Evolutionary conservation across 2,797 vertebrate genomes (phyloP), one percentile per base, ranked within the genome.

Genomic region (Peromyscus attwateri): DNA sequence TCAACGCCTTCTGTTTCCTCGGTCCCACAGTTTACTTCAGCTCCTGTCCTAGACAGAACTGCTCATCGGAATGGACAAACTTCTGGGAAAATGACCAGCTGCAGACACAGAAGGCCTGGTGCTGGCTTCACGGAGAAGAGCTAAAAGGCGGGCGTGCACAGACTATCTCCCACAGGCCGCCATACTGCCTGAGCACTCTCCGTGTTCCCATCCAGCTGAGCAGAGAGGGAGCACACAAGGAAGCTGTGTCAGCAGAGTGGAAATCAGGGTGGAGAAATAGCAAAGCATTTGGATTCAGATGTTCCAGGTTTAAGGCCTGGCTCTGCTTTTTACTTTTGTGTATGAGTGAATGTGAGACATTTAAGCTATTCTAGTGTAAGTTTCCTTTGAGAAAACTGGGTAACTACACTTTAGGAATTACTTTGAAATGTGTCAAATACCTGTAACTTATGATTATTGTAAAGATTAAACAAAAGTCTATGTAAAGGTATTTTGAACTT

Each of bases 1-100:
- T 97, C 83, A 85, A 80, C 5, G 4, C 89, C n/a, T 55, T 73
- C 70, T 92, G 40, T 75, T 87, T 87, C 94, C 62, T 91, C 34
- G 68, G 62, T 81, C 83, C 37, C n/a, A 64, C 1, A 1, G 76
- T 76, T 91, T 49, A 46, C 93, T 46, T 85, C 62, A 60, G 46
- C 49, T 91, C 75, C 55, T 52, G 9, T 11, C 55, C 76, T 14
- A 55, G 60, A 66, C 40, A 14, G 84, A 57, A 79, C 57, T 79
- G 76, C 76, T 91, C 11, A n/a, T 0, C 64, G 57, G 49, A 95
- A 79, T 9, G 80, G 29, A 64, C 73, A 57, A 7, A 79, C 37
- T 85, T 93, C 91, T 73, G 60, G 81, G 57, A 57, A 92, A 88
- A 76, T 71, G 87, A 55, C 29, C 12, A 84, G 46, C 19, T 40